Percentiles rank a stretch among this genome's conserved stretches.
Evolutionary conservation across 2,888 invertebrate genomes (phyloP).

Genomic region (Empis livida): DNA sequence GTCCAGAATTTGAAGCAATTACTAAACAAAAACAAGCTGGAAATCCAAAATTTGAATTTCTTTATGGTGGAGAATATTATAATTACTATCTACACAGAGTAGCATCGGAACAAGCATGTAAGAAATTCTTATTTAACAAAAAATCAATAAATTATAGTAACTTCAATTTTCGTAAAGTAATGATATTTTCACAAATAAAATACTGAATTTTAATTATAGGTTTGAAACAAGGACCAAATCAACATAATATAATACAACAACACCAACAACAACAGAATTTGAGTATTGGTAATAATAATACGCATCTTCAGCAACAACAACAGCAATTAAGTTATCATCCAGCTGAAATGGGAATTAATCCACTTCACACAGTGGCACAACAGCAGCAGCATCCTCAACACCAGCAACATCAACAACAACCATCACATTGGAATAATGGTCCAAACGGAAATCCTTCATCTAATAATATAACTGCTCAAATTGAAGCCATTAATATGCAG

Average conservation of each 20-base stretch:
- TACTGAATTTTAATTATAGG: not conserved
- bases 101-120: constrained; percentile 86
- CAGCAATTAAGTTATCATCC: constrained; percentile 5
- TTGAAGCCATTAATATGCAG: constrained; percentile 56
- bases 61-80: constrained; percentile 91
- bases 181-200: too few relatives aligned
- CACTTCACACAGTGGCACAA: constrained; percentile 13
- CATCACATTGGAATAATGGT: not conserved
- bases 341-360: constrained; percentile 10
- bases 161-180: too few relatives aligned
- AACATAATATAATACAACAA: constrained; percentile 19
- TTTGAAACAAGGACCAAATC: constrained; percentile 14
- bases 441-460: constrained; percentile 18
- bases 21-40: constrained; percentile 97
- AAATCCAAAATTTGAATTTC: constrained; percentile 93
- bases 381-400: constrained; percentile 23
- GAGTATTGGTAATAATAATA: too few relatives aligned
- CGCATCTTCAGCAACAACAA: not conserved
- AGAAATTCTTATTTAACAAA: constrained; percentile 27
- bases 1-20: constrained; percentile 98
- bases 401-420: constrained; percentile 8
- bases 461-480: constrained; percentile 33
- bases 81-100: constrained; percentile 97
- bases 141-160: too few relatives aligned
- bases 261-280: constrained; percentile 20